Conservation (phyloP, 1,140 invertebrate species). For the Chironomus tepperi region DNA sequence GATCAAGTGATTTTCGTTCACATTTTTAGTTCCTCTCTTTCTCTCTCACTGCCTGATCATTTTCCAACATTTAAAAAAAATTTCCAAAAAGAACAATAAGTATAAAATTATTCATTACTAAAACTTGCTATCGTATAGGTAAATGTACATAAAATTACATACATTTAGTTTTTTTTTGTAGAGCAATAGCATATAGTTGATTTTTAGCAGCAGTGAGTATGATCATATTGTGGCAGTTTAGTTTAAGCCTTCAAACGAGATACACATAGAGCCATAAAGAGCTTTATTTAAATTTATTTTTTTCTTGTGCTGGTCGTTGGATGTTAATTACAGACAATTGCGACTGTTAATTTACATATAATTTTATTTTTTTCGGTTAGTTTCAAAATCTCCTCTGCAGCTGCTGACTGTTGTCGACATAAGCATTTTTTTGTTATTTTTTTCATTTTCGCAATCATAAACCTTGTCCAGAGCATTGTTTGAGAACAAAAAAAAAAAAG, state of each 20-base stretch:
- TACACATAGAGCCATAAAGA: background rate
- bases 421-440: background rate
- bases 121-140: background rate
- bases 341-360: background rate
- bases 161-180: no score
- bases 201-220: background rate
- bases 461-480: no score
- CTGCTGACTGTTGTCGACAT: background rate
- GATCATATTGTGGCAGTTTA: constrained; percentile 7
- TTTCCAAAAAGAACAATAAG: background rate
- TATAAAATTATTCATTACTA: background rate
- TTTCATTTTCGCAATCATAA: no score
- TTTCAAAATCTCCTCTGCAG: background rate
- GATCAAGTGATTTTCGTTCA: background rate
- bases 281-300: background rate
- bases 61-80: background rate
- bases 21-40: no score
- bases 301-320: background rate
- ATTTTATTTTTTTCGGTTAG: background rate
- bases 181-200: no score
- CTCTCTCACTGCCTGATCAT: no score
- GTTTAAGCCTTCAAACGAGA: constrained; percentile 4
- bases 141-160: background rate
- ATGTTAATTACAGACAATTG: constrained; percentile 4
- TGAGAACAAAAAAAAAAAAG: no score